Evolutionary conservation across 1,140 invertebrate species (phyloP).

Genomic region (Brachionus sp.): DNA sequence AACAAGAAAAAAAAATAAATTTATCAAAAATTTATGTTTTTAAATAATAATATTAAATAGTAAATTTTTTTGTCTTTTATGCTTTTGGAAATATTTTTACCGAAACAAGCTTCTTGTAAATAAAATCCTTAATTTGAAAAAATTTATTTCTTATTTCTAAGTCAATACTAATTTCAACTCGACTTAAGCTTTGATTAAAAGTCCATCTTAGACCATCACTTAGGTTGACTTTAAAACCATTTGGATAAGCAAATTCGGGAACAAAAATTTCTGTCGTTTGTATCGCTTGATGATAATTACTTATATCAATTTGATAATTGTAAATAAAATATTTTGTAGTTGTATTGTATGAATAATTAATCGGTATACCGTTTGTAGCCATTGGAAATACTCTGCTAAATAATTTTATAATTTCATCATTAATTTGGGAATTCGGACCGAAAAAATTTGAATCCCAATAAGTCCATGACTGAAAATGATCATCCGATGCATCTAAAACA

Average conservation of each 20-base stretch:
- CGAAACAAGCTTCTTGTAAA: background rate
- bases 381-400: conserved; percentile 48
- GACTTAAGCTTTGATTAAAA: background rate
- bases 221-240: conserved; percentile 47
- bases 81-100: background rate
- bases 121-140: background rate
- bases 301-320: conserved; percentile 34
- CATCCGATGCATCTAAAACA: conserved; percentile 48
- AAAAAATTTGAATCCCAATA: conserved; percentile 50
- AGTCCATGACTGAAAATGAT: conserved; percentile 50
- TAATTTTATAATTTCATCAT: conserved; percentile 41
- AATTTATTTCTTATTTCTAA: background rate
- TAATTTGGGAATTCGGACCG: conserved; percentile 19
- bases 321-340: conserved; percentile 46
- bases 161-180: background rate
- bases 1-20: background rate
- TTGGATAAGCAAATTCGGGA: conserved; percentile 48
- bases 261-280: conserved; percentile 49
- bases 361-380: conserved; percentile 48
- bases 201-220: background rate
- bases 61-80: background rate
- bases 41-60: background rate
- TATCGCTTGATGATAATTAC: conserved; percentile 8
- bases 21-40: conserved; percentile 22
- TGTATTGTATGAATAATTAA: conserved; percentile 45